Evolutionary conservation across 2,797 vertebrate genomes (phyloP).

Genomic region (Erethizon dorsatum): DNA sequence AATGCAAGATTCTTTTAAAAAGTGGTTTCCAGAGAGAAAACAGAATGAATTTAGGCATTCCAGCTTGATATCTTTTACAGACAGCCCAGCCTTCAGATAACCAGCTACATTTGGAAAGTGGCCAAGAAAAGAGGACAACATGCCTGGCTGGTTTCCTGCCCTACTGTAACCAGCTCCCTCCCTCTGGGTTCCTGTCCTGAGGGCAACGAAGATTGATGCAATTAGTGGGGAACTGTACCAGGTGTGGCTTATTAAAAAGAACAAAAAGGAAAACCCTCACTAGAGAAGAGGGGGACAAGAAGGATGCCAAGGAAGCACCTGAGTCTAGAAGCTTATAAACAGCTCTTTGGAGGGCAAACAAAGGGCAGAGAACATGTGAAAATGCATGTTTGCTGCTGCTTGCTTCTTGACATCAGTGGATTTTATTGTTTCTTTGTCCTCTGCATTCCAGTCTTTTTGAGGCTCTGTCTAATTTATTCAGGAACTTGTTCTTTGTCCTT

Average conservation of each 20-base stretch:
- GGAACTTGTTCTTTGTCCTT: not conserved
- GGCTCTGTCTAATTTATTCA: not conserved
- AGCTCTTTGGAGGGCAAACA: not conserved
- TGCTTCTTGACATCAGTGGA: not conserved
- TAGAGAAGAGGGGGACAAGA: not conserved
- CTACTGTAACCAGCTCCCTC: slow-evolving; percentile 10
- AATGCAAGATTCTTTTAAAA: slow-evolving; percentile 67
- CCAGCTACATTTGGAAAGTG: slow-evolving; percentile 60
- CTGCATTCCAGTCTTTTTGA: not conserved
- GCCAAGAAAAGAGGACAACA: slow-evolving; percentile 58
- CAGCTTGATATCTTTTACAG: slow-evolving; percentile 68
- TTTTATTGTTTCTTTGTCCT: not conserved
- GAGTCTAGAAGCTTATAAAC: not conserved
- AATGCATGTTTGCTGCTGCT: not conserved
- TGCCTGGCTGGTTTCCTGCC: slow-evolving; percentile 75
- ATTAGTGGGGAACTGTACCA: not conserved
- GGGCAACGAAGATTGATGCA: not conserved
- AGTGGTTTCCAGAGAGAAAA: slow-evolving; percentile 47
- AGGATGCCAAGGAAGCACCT: not conserved
- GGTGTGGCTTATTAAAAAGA: not conserved
- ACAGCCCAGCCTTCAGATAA: slow-evolving; percentile 69
- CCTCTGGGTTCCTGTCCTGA: not conserved
- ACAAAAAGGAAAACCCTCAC: not conserved
- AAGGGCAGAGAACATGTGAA: not conserved
- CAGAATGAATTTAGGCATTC: slow-evolving; percentile 43